Base-by-base conservation (phyloP, 2,888 invertebrate species). In the Cantharis nigra region DNA sequence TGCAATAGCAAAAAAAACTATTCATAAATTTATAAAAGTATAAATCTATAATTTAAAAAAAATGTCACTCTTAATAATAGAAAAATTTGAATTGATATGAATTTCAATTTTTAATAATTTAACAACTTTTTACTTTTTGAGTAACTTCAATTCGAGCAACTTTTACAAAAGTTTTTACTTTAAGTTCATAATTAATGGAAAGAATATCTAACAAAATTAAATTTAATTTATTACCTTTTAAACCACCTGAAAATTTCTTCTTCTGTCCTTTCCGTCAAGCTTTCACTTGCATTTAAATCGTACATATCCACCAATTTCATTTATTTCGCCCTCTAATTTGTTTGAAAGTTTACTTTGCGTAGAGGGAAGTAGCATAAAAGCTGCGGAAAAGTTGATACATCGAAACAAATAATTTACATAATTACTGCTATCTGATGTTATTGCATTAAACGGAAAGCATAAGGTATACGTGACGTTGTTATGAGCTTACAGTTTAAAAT, bases 401-500 rank as follows among this genome's bases (percentile, higher is more conserved):
- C 26, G 28, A 65, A 75, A 75, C 62, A 33, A 63, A 18, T 64
- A 18, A 67, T 67, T 67, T 67, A 70, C 75, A 70, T 75, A 71
- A 70, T 64, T 63, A 14, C 13, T 28, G 13, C 70, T 20, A 18
- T 64, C 70, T 71, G 65, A 33, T 70, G 23, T 70, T 70, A 16
- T 70, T n/a, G 33, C 63, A 49, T 63, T 64, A 26, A 18, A 67
- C 30, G 14, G 14, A 18, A 16, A 70, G 70, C 63, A 16, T 4
- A 71, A 65, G 69, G 71, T 63, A 26, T 26, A 75, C 20, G 71
- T 67, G 70, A 71, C 70, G 70, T 67, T 72, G 64, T 33, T 69
- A 63, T 10, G 18, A 64, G 26, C 73, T 76, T 73, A 18, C 33
- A 33, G 30, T 70, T 70, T 73, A 76, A 64, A 70, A 73, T 71